Percentiles rank a stretch among this genome's conserved stretches.
phyloP scores from a whole-genome alignment of 2,113 vertebrate genomes.

The Hemibagrus wyckioides region DNA sequence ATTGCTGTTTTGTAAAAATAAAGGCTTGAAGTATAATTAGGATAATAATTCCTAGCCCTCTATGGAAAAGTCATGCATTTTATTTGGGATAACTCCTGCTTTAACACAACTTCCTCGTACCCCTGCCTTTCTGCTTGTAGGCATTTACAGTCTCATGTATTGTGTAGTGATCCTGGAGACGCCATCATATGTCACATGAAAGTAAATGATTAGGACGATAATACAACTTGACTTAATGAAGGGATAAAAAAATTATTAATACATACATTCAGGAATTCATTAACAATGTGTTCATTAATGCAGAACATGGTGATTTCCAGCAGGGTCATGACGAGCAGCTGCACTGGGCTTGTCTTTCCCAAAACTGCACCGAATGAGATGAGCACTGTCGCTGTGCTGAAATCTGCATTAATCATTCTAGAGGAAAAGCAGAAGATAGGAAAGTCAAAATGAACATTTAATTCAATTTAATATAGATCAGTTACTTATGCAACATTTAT shows the following conservation, averaged over 20 bases:
- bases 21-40: background rate
- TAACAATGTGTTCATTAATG: conserved; percentile 84
- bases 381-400: conserved; percentile 90
- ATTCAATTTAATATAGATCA: background rate
- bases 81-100: background rate
- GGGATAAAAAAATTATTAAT: background rate
- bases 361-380: conserved; percentile 95
- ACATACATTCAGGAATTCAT: conserved; percentile 68
- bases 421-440: background rate
- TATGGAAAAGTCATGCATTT: background rate
- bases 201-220: background rate
- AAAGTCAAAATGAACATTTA: background rate
- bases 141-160: background rate
- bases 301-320: conserved; percentile 87
- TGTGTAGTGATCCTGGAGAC: background rate
- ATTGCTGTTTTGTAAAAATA: background rate
- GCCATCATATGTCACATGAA: background rate
- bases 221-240: background rate
- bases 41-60: background rate
- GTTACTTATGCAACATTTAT: background rate
- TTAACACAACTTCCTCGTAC: too few relatives aligned
- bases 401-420: conserved; percentile 96
- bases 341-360: conserved; percentile 92
- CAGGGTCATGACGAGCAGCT: conserved; percentile 91
- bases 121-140: background rate